These are phyloP conservation scores for Enteromius fasciolatus DNA, from an alignment of 2,797 vertebrate species.

Conservation along the genomic window DNA sequence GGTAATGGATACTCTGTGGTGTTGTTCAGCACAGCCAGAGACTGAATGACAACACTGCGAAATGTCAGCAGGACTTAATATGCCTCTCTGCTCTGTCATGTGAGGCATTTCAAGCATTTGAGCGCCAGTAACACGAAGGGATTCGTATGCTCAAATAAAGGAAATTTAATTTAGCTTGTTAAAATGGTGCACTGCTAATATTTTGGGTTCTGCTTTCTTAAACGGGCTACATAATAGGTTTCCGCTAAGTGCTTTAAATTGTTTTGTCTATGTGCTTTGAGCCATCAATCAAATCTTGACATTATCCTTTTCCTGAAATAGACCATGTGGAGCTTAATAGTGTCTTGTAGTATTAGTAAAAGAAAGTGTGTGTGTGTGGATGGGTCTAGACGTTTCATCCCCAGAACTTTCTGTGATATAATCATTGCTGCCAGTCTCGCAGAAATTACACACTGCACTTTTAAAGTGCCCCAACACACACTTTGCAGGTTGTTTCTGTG, in stretches of 20 bases:
- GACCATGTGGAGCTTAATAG: constrained; percentile 9
- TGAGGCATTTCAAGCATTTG: constrained; percentile 40
- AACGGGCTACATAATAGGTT: neutral
- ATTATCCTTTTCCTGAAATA: constrained; percentile 32
- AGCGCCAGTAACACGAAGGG: constrained; percentile 9
- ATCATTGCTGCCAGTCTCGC: neutral
- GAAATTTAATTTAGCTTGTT: constrained; percentile 11
- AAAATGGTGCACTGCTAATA: neutral
- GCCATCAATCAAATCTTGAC: neutral
- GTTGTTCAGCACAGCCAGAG: constrained; percentile 28
- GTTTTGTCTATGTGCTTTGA: constrained; percentile 32
- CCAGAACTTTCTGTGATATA: constrained; percentile 3
- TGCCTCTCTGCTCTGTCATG: constrained; percentile 19
- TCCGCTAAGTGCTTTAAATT: neutral
- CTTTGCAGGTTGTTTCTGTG: constrained; percentile 27
- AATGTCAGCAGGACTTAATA: constrained; percentile 49
- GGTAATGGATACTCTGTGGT: constrained; percentile 46
- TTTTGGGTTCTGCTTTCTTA: neutral
- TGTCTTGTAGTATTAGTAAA: neutral
- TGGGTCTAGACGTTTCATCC: constrained; percentile 19
- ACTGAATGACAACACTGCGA: constrained; percentile 44
- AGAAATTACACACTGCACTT: constrained; percentile 5
- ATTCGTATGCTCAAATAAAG: constrained; percentile 22
- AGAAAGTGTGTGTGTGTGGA: neutral
- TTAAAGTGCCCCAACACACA: neutral